Evolutionary conservation across 2,888 invertebrate genomes (phyloP).

Genomic region (Rhimphoctona megacephalus): DNA sequence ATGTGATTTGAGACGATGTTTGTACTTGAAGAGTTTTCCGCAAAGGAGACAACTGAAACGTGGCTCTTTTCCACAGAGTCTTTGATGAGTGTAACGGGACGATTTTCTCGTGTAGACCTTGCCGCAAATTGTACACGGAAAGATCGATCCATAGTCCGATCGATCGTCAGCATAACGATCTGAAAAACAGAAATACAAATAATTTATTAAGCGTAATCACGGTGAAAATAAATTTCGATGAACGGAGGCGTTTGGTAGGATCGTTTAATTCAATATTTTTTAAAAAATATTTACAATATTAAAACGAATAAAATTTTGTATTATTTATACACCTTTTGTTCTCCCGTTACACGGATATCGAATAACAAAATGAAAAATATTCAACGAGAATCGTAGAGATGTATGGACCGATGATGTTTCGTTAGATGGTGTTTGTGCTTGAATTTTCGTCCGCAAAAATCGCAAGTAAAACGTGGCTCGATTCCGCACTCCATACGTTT

Average conservation of each 20-base stretch:
- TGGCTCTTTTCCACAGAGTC: slow-evolving; percentile 82
- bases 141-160: slow-evolving; percentile 47
- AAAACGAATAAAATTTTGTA: background rate
- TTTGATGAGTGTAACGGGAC: slow-evolving; percentile 80
- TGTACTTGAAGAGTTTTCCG: slow-evolving; percentile 81
- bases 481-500: slow-evolving; percentile 80
- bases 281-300: background rate
- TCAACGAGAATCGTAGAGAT: slow-evolving; percentile 66
- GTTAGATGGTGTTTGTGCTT: slow-evolving; percentile 80
- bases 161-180: slow-evolving; percentile 64
- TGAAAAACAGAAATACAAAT: slow-evolving; percentile 52
- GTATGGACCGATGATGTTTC: slow-evolving; percentile 75
- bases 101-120: slow-evolving; percentile 79
- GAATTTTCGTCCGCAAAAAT: slow-evolving; percentile 79
- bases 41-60: slow-evolving; percentile 83
- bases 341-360: background rate
- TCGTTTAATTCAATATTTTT: no score
- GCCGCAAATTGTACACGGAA: slow-evolving; percentile 78
- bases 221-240: background rate
- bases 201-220: slow-evolving; percentile 29
- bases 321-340: background rate
- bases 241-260: no score
- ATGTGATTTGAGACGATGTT: slow-evolving; percentile 80
- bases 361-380: background rate
- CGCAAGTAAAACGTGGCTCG: slow-evolving; percentile 81